A percentile compares a stretch with the other conserved stretches of the same genome.
Evolutionary conservation across 2,888 invertebrate species (phyloP).

Genomic region (Drosophila imparisetae): DNA sequence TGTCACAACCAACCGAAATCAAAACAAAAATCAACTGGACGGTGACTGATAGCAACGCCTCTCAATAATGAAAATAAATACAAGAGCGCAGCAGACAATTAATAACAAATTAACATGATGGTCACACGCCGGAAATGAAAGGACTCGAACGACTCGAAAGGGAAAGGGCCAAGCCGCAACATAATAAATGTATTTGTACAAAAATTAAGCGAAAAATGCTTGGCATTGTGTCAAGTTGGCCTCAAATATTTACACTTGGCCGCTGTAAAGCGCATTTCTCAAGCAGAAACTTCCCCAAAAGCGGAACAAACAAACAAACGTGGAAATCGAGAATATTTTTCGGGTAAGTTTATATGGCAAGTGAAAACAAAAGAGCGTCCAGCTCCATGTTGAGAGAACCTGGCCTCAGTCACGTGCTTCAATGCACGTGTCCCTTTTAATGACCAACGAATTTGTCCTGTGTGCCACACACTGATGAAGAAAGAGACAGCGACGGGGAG

Average conservation of each 20-base stretch:
- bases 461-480: slow-evolving; percentile 29
- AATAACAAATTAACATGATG: slow-evolving; percentile 84
- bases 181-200: slow-evolving; percentile 75
- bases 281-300: slow-evolving; percentile 24
- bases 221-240: slow-evolving; percentile 66
- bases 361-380: slow-evolving; percentile 67
- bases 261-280: slow-evolving; percentile 61
- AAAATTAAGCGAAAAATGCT: slow-evolving; percentile 80
- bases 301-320: slow-evolving; percentile 46
- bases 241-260: slow-evolving; percentile 74
- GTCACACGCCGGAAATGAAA: slow-evolving; percentile 67
- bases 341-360: slow-evolving; percentile 62
- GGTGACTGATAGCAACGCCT: slow-evolving; percentile 42
- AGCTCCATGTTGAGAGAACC: slow-evolving; percentile 56
- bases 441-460: slow-evolving; percentile 82
- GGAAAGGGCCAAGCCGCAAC: slow-evolving; percentile 46
- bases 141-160: slow-evolving; percentile 34
- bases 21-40: slow-evolving; percentile 72
- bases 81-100: slow-evolving; percentile 67
- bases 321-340: slow-evolving; percentile 47
- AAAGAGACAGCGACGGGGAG: neutral
- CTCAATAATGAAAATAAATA: slow-evolving; percentile 26
- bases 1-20: slow-evolving; percentile 49
- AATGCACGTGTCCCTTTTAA: slow-evolving; percentile 84
- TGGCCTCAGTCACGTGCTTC: slow-evolving; percentile 82